Base-by-base conservation (phyloP, 2,888 invertebrate species). In the Ectemnius continuus region DNA sequence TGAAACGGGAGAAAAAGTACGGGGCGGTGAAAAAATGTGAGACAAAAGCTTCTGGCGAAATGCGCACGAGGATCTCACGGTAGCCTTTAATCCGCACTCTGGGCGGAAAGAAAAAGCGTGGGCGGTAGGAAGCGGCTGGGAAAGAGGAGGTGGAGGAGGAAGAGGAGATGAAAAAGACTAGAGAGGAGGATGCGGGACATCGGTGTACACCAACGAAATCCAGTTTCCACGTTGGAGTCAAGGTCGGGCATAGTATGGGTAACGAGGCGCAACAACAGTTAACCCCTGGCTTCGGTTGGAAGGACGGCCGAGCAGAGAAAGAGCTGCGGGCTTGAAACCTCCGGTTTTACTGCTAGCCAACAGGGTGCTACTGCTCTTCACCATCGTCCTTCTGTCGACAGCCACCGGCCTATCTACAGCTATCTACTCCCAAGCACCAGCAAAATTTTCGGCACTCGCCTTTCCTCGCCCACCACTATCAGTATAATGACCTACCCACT, bases 401-500 rank as follows among this genome's bases (percentile, higher is more conserved):
- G 60, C 58, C 20, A 64, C 62, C 66, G n/a, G 2, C 47, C 57
- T 68, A 47, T 47, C 58, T 45, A 36, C 52, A 26, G 23, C 23
- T 23, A 23, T 61, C 70, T 72, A 57, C 58, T 23, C 47, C 46
- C 70, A 65, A 58, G 75, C 69, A 69, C 61, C 64, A 63, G 16
- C 62, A 80, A 84, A 71, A 84, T 83, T 85, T 84, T 81, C 83
- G 78, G 74, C 65, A 74, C 70, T 77, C 70, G 67, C 76, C 73
- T 69, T 73, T 78, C 75, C 79, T 75, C 73, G 81, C 75, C 76
- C 76, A 72, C 75, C 76, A 84, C 84, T 88, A 71, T 82, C 71
- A 86, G 84, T 86, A 88, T 88, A 90, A 90, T 88, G 85, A 87
- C 83, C 84, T 81, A 85, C 83, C 20, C 80, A 89, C 88, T 85